Base-by-base conservation (phyloP, 2,888 invertebrate species). In the Iselma pallidipennis region DNA sequence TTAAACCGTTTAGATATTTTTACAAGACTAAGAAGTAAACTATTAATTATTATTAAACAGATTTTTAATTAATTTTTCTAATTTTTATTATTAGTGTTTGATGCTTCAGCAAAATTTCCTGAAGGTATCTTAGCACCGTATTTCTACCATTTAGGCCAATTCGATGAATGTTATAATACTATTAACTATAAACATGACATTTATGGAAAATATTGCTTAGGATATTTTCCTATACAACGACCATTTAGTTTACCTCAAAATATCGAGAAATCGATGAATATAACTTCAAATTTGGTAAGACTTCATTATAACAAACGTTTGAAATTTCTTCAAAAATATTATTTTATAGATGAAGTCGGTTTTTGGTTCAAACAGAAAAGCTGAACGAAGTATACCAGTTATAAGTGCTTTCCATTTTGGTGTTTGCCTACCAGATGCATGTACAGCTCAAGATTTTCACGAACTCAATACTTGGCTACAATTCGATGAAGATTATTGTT, bases 151-250 rank as follows among this genome's bases (percentile, higher is more conserved):
- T 37, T 37, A 16, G 37, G 37, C 5, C 37, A 37, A 37, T 37
- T 37, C 37, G 37, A 37, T 37, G 37, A 37, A 10, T 37, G 37
- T 5, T 37, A 37, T 9, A 37, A 37, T 37, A n/a, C n/a, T n/a
- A 37, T 37, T 3, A 16, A 37, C 19, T 5, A 37, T 16, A 6
- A 37, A 16, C 19, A 6, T 16, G 16, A n/a, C n/a, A 48, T 55
- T 26, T 59, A 63, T 33, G 63, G 63, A 26, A 63, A 63, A 49
- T 63, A 63, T 53, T 63, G 63, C 37, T 21, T 63, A 7, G 56
- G 56, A 7, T 26, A 12, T 28, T 1, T 26, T 7, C n/a, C 50
- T 29, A 10, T 57, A 23, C 2, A 23, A n/a, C n/a, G 10, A 49
- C 6, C 14, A 7, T 3, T 5, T 7, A 16, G 6, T 16, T 37